phyloP scores from a whole-genome alignment of 1,140 invertebrate species.

The Rhagoletis pomonella region DNA sequence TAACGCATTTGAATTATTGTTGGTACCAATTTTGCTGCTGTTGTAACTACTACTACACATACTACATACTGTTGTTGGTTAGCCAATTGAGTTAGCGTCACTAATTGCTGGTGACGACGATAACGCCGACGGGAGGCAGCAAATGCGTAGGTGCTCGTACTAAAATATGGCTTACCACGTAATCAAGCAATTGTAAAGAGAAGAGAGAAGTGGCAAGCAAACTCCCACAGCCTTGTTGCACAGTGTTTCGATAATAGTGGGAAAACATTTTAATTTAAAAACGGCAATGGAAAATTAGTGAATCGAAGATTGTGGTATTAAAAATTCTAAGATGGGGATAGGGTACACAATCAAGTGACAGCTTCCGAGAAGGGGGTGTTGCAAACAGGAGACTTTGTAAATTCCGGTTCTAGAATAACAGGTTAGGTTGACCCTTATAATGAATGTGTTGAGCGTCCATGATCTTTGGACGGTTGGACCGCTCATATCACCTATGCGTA shows the following conservation, averaged over 20 bases:
- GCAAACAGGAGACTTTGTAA: no score
- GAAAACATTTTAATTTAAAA: no score
- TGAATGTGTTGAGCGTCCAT: no score
- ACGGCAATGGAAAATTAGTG: no score
- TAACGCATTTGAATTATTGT: not conserved
- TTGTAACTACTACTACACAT: not conserved
- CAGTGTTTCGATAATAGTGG: not conserved
- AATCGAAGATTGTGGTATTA: no score
- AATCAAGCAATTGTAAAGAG: slow-evolving; percentile 20
- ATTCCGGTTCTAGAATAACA: no score
- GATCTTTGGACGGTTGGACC: no score
- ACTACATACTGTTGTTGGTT: slow-evolving; percentile 1
- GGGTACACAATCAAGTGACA: no score
- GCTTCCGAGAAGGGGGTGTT: no score
- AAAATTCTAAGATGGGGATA: no score
- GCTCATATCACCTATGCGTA: no score
- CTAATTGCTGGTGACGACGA: slow-evolving; percentile 63
- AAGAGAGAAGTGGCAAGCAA: not conserved
- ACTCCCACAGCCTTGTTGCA: not conserved
- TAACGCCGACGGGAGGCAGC: not conserved
- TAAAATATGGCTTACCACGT: not conserved
- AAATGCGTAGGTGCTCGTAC: slow-evolving; percentile 40
- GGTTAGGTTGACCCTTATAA: no score
- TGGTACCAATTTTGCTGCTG: not conserved
- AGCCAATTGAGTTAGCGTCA: slow-evolving; percentile 62